phyloP scores from a whole-genome alignment of 2,888 invertebrate species.

The Drosophila falleni region DNA sequence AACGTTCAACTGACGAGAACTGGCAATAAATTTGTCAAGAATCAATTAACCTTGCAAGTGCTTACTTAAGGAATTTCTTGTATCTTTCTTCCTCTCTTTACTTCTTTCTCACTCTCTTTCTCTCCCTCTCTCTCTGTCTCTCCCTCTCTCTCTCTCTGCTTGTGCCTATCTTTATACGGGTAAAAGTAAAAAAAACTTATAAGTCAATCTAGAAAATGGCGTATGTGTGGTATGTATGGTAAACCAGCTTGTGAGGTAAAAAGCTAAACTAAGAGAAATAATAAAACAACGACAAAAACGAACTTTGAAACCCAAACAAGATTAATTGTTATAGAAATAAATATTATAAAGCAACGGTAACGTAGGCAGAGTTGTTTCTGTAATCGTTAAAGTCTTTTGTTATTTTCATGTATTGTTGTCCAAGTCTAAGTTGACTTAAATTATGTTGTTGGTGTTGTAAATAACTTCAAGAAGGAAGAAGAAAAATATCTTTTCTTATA shows the following conservation, averaged over 20 bases:
- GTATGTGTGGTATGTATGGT: slow-evolving; percentile 26
- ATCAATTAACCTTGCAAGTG: slow-evolving; percentile 25
- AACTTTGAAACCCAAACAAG: slow-evolving; percentile 56
- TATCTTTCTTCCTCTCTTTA: slow-evolving; percentile 7
- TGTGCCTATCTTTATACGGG: slow-evolving; percentile 15
- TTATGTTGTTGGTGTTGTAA: slow-evolving; percentile 18
- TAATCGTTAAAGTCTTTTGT: slow-evolving; percentile 43
- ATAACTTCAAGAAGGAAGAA: slow-evolving; percentile 17
- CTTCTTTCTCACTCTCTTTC: neutral
- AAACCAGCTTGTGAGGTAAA: slow-evolving; percentile 31
- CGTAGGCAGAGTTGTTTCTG: slow-evolving; percentile 55
- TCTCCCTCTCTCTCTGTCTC: slow-evolving; percentile 1
- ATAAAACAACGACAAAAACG: slow-evolving; percentile 27
- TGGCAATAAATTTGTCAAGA: slow-evolving; percentile 10
- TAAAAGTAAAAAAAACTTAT: slow-evolving; percentile 36
- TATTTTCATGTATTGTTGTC: slow-evolving; percentile 33
- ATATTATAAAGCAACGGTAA: slow-evolving; percentile 64
- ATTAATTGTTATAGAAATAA: slow-evolving; percentile 71
- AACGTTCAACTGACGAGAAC: neutral
- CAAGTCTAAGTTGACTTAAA: slow-evolving; percentile 14
- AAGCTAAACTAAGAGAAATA: slow-evolving; percentile 23
- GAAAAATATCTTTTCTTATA: slow-evolving; percentile 32
- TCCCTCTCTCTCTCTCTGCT: slow-evolving; percentile 3
- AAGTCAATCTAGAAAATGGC: slow-evolving; percentile 37
- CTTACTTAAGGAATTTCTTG: slow-evolving; percentile 24